Evolutionary conservation across 2,797 vertebrate genomes (phyloP), one percentile per base, ranked within the genome.

Genomic region (Ciconia nigra): DNA sequence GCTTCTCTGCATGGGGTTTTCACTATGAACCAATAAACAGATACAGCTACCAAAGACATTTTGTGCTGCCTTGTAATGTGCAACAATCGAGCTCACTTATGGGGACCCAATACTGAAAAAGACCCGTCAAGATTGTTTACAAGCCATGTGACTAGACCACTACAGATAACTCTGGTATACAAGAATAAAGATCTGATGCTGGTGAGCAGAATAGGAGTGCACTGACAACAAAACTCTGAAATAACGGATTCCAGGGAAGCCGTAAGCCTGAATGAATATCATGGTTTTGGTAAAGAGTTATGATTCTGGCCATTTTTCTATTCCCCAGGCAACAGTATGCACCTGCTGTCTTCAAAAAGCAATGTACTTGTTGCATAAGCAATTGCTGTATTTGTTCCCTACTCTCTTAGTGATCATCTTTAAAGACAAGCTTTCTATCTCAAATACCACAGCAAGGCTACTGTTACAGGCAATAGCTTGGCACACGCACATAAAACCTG

Each of bases 261-360:
- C 47, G 41, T 59, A 94, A 93, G 58, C n/a, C 78, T 49, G 41
- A 87, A 49, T 24, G n/a, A 87, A 33, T 33, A 49, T 49, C 65
- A 22, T 8, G 46, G 16, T 29, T 96, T 95, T 85, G 58, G 71
- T 65, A 63, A 70, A 47, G 13, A 79, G 67, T 92, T 85, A 90
- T 20, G 52, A 94, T 91, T 94, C 29, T 47, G 46, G 54, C 26
- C 28, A 42, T 89, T 90, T 77, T 91, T 83, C 55, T 90, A 47
- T 74, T 82, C 58, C 62, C 41, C 62, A 80, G 85, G 65, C 84
- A 95, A 85, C 37, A 63, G 57, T 18, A 69, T 0, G 13, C 39
- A 93, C 78, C 83, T 11, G 35, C 72, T 72, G 57, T 89, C 91
- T 94, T 91, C 78, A 91, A 69, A 96, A 95, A 77, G 59, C 80